Evolutionary conservation across 1,140 invertebrate species (phyloP), one percentile per base, ranked within the genome.

Genomic region (Sitobion miscanthi): DNA sequence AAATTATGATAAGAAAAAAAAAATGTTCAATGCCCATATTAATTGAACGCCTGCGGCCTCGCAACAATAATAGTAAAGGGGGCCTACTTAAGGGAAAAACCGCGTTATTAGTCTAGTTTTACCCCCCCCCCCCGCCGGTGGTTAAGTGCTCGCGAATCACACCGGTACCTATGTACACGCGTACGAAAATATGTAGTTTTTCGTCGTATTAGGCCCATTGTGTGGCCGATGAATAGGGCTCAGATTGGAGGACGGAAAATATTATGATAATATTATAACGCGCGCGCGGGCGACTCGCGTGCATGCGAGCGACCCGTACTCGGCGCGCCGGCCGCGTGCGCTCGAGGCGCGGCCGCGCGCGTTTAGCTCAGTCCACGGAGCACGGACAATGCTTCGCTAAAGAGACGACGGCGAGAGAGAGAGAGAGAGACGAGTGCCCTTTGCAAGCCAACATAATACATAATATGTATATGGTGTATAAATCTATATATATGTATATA

Each of bases 381-480:
- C 91, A 93, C 91, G 91, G 77, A 93, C 91, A 93, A 93, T 93
- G 30, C 17, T 23, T 38, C 91, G 82, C 91, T 93, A 93, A 93
- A 93, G 91, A 93, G 91, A 77, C 82, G 85, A 42, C 42, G 42
- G 42, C 0, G 35, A 42, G 42, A 42, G 42, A 42, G 82, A 93
- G 82, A 93, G 82, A 49, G 82, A 93, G 38, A 38, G 82, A 49
- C 82, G 85, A 93, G 91, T 85, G 91, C 91, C 82, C 49, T 86
- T 57, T 23, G 47, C 21, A 7, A 83, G 77, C 20, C 2, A 49
- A 92, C 69, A 47, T n/a, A 77, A 30, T 88, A 85, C 21, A 30
- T 30, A 42, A 42, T 83, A 14, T 82, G 9, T 62, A 62, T 62
- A 62, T 62, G 57, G 57, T 0, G 25, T 62, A 17, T 20, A 6